Conservation (phyloP, 37 sponge, comb jelly and placozoan species). For the Beroe forskalii region DNA sequence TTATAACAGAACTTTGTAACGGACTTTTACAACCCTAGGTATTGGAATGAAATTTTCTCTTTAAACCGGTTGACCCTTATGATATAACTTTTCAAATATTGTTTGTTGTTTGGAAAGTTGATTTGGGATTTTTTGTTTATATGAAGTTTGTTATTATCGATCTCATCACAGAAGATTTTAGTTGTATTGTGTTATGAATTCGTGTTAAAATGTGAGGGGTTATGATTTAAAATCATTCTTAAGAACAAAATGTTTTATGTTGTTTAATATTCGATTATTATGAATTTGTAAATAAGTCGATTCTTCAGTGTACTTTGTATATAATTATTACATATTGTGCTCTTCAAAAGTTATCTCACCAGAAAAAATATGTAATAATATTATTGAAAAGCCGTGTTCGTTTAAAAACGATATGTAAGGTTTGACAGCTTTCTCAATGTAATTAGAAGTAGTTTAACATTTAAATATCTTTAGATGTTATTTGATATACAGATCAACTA, state of each 20-base stretch:
- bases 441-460: not conserved
- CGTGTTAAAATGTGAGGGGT: constrained; percentile 56
- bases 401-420: not conserved
- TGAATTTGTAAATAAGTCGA: constrained; percentile 58
- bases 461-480: not conserved
- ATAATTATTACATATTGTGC: not conserved
- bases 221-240: constrained; percentile 55
- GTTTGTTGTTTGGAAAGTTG: not conserved
- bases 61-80: no score
- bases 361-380: not conserved
- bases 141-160: not conserved
- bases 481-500: no score
- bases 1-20: no score
- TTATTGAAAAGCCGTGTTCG: no score
- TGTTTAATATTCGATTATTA: constrained; percentile 56
- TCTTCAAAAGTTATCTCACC: not conserved
- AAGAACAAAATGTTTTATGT: constrained; percentile 51
- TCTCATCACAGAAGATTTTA: constrained; percentile 15
- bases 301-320: constrained; percentile 41
- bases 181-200: constrained; percentile 57
- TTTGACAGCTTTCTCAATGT: not conserved
- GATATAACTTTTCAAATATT: not conserved
- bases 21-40: no score
- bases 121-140: not conserved
- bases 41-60: no score